Evolutionary conservation across 2,888 invertebrate genomes (phyloP), one percentile per base, ranked within the genome.

Genomic region (Sarcophaga caerulescens): DNA sequence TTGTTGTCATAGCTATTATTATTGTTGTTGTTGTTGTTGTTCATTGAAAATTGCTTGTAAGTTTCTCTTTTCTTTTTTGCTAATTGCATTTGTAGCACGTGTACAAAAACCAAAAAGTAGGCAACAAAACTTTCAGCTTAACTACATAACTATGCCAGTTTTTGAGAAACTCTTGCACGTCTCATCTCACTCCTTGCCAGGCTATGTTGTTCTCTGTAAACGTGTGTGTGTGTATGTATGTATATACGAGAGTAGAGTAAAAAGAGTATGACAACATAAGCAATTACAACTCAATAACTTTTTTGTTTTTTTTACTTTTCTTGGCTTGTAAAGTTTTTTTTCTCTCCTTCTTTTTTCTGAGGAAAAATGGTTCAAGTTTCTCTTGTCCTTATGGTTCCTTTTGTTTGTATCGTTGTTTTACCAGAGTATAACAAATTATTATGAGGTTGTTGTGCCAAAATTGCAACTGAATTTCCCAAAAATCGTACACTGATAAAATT

Each of bases 51-150:
- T 84, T 86, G 70, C 81, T 81, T 81, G 81, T 70, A 81, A 86
- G 81, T 78, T 86, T 78, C 75, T 84, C 52, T 52, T 52, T 14
- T 52, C 75, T 63, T 84, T 86, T 63, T 81, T 78, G 81, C 84
- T 86, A 86, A 86, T 86, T 86, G 86, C 86, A 86, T 86, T 86
- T 84, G 84, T 21, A 86, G 86, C 86, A 86, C 86, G 86, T 86
- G 86, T 84, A 86, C 84, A 78, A 86, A 86, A 86, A 84, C 84
- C 84, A 86, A 81, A 86, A 84, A 84, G 84, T 86, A 86, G 86
- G 86, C 81, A 86, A 84, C 86, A 84, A 44, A 86, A 86, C 81
- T 86, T 86, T 81, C 52, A 70, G 21, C 35, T 86, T 84, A 86
- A 86, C 81, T 84, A 71, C 62, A 81, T 76, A 83, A 83, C 83